Evolutionary conservation across 2,113 vertebrate species (phyloP).

Genomic region (Recurvirostra avosetta): DNA sequence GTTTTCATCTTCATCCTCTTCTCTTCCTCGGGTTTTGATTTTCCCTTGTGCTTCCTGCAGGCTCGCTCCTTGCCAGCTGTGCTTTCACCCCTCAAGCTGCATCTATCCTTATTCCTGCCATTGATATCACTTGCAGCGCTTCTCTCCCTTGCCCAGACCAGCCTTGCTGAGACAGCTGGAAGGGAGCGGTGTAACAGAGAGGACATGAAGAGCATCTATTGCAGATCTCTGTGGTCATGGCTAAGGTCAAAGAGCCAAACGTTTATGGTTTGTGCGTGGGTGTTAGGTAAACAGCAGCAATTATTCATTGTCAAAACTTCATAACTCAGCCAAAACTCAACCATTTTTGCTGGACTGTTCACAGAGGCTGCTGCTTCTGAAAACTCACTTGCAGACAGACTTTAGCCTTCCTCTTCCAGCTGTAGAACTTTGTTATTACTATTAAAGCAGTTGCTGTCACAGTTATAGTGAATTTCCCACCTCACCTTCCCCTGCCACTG

Average conservation of each 20-base stretch:
- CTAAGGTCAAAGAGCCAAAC: slow-evolving; percentile 37
- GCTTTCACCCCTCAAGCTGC: not conserved
- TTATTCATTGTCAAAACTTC: slow-evolving; percentile 48
- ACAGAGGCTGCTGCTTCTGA: not conserved
- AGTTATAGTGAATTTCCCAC: not conserved
- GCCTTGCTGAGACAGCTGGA: not conserved
- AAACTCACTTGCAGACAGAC: not conserved
- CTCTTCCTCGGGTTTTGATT: not conserved
- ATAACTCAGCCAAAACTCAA: slow-evolving; percentile 7
- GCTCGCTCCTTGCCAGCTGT: not conserved
- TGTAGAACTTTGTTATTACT: not conserved
- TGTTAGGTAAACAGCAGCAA: slow-evolving; percentile 29
- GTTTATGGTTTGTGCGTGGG: not conserved
- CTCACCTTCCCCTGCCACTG: not conserved
- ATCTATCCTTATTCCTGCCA: not conserved
- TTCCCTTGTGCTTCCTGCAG: not conserved
- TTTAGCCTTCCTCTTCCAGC: not conserved
- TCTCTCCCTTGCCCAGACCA: not conserved
- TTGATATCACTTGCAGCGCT: not conserved
- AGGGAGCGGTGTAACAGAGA: not conserved
- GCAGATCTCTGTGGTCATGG: slow-evolving; percentile 14
- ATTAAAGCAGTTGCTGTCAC: not conserved
- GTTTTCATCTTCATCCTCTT: not conserved
- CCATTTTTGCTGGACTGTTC: not conserved
- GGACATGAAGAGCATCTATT: not conserved